These are phyloP conservation scores for Porites lobata DNA, from an alignment of 92 coral and sea anemone genomes.

Conservation along the genomic window DNA sequence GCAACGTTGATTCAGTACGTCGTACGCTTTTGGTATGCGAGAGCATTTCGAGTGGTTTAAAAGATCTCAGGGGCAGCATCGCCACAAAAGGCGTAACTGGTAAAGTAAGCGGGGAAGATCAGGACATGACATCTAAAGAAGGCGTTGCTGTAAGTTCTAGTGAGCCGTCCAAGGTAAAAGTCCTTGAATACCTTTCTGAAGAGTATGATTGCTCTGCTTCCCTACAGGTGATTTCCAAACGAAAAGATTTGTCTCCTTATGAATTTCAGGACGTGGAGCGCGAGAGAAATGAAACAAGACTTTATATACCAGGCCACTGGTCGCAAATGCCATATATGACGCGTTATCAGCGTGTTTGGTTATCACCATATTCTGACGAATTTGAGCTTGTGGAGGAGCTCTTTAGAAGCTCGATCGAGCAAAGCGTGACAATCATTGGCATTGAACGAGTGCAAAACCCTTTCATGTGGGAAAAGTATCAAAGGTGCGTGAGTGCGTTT, in stretches of 20 bases:
- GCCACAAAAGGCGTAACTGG: too few species aligned
- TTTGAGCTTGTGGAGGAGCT: constrained; percentile 42
- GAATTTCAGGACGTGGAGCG: constrained; percentile 21
- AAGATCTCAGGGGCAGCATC: background rate
- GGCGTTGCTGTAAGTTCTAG: background rate
- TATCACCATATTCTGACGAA: constrained; percentile 32
- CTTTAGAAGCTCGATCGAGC: constrained; percentile 39
- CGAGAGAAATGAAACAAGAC: background rate
- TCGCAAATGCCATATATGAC: constrained; percentile 3
- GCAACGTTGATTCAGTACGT: constrained; percentile 19
- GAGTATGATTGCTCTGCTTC: constrained; percentile 53
- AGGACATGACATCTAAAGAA: background rate
- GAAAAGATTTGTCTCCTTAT: constrained; percentile 49
- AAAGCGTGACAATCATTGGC: constrained; percentile 17
- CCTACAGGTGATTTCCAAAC: constrained; percentile 44
- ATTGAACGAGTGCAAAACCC: constrained; percentile 78
- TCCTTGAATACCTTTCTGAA: constrained; percentile 61
- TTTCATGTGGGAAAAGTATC: constrained; percentile 78
- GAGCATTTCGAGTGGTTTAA: background rate
- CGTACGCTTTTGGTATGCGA: constrained; percentile 66
- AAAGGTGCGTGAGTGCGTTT: constrained; percentile 43
- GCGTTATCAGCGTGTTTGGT: constrained; percentile 19
- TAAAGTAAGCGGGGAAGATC: background rate
- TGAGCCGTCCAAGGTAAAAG: constrained; percentile 42
- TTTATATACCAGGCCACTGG: constrained; percentile 14